Base-by-base conservation (phyloP, 2,888 invertebrate species). In the Euplexia lucipara region DNA sequence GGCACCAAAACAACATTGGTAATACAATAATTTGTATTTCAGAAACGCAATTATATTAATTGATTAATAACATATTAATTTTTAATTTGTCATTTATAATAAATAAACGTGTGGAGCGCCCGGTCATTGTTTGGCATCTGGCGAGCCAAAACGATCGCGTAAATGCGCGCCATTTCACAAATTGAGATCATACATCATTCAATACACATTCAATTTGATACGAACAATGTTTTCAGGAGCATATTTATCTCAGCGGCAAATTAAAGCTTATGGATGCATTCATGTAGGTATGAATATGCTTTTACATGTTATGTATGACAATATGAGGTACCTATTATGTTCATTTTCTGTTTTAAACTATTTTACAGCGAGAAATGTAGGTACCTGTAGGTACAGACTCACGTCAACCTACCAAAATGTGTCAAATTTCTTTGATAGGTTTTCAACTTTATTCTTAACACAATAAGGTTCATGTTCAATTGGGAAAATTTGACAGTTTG, bases 131-230 rank as follows among this genome's bases (percentile, higher is more conserved):
- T 87, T 84, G 85, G 85, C 85, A 85, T 82, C 85, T 86, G 87
- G 85, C 82, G 86, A 83, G 81, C 83, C 86, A 81, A 86, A 85
- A 85, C 84, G 85, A 82, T 86, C 78, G 82, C 82, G 86, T 87
- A 86, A 87, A 89, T 88, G 86, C 85, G 84, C 76, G 83, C 85
- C 87, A 90, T 91, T 91, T 88, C 82, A 82, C 84, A 88, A 90
- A 92, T 91, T 88, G 88, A 86, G 84, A 88, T 86, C 88, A 87
- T 91, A 84, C 86, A 89, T 90, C 88, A 91, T 90, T 90, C 88
- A 89, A 86, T 78, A 83, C 77, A 76, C 78, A 83, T 85, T 86
- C 81, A 85, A 85, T 86, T 85, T 82, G 78, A 82, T 84, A 82
- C 71, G 79, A 70, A 81, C 82, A 86, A 81, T 85, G 78, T 82